Base-by-base conservation (phyloP, 2,113 vertebrate species). In the Brachionichthys hirsutus region DNA sequence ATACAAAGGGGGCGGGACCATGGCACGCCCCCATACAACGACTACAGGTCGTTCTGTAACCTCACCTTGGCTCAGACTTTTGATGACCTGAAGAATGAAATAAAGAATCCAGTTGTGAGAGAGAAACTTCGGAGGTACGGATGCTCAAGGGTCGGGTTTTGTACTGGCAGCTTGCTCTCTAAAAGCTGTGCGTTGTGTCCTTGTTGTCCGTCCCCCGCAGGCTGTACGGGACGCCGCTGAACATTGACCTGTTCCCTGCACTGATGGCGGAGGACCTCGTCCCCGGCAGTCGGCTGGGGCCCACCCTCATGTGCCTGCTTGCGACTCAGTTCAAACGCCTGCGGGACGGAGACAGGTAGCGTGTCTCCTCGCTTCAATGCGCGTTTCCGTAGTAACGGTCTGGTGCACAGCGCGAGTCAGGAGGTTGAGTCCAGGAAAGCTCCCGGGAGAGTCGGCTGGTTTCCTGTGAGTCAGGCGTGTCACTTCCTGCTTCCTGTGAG, bases 1-100 rank as follows among this genome's bases (percentile, higher is more conserved):
- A 93, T 99, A 77, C 97, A 99, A 83, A 91, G 97, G 40, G 97
- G 95, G 66, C 90, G 97, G 52, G 97, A 99, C 84, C 97, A 99
- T 6, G 97, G 97, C 42, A 96, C 98, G 71, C 95, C 97, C 0
- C 92, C 97, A 0, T 99, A 99, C 80, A 98, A 98, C 17, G 97
- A 99, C 82, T 99, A 93, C 90, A 88, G 97, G 67, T 94, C 96
- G 62, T 99, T 93, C 88, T 99, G 97, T 76, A 99, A 99, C 89
- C 90, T 99, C 69, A 94, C 94, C 1, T 92, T 94, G 0, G 94
- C 94, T 9, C 91, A 94, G 62, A 93, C 89, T 0, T 98, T 99
- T 59, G 94, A 98, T 16, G 95, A 98, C 78, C 80, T 99, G 78
- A 94, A 85, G 73, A 98, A 98, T 46, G 97, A 99, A 91, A 98